Base-by-base conservation (phyloP, 2,797 vertebrate species). In the Spondyliosoma cantharus region DNA sequence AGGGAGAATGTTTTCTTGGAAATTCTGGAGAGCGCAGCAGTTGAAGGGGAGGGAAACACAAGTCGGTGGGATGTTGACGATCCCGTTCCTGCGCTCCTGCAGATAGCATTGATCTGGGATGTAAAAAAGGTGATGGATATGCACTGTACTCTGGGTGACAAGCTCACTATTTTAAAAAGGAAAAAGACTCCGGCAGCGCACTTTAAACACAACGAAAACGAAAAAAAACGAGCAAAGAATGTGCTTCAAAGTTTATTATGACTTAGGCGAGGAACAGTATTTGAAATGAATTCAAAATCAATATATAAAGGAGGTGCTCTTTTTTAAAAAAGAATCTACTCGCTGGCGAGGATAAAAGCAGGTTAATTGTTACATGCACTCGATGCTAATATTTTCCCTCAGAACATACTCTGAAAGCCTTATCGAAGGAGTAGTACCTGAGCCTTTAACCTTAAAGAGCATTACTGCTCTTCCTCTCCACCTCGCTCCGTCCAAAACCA, bases 11-110 rank as follows among this genome's bases (percentile, higher is more conserved):
- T 82, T 85, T 87, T 80, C 84, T 70, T 80, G 81, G 81, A 88
- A 89, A 89, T 83, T 90, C 81, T 68, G 67, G 71, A 75, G 80
- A 76, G 74, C 29, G 14, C 84, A 87, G 90, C 80, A 82, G 80
- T 80, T 81, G 87, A 90, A 45, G 37, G 63, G 68, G 52, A 80
- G 75, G 53, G 72, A 85, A 85, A 86, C 59, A 88, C 57, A 82
- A 88, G 63, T 75, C 54, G 12, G 81, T 73, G 61, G 66, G 57
- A 88, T 88, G 86, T 37, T 76, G 68, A 74, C 76, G 57, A 60
- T 74, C 46, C 57, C 82, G 69, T 69, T 79, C 70, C 81, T 63
- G 80, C 64, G 22, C 71, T 76, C 73, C 78, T 37, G 78, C 75
- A 80, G 81, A 88, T 79, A 66, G 71, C 76, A 89, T 78, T 90